Percentiles rank a stretch among this genome's conserved stretches.
Conservation (phyloP, 2,888 invertebrate genomes). For the Calameuta pallipes region DNA sequence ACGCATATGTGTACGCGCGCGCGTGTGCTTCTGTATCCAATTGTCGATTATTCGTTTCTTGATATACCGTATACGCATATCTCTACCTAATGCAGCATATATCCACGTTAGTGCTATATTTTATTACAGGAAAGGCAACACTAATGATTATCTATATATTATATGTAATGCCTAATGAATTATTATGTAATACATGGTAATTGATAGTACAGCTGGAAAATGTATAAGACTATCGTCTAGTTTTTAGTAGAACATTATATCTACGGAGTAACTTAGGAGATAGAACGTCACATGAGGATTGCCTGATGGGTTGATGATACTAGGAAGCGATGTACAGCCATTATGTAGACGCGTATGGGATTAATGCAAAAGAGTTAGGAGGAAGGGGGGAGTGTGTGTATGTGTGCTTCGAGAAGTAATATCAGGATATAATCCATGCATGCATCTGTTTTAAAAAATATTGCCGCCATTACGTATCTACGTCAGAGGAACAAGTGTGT, state of each 20-base stretch:
- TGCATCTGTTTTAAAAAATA: not conserved
- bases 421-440: not conserved
- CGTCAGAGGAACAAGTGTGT: not conserved
- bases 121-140: conserved; percentile 35
- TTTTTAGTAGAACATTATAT: conserved; percentile 25
- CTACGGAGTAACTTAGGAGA: conserved; percentile 30
- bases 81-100: not conserved
- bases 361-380: not conserved
- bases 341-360: not conserved
- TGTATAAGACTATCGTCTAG: conserved; percentile 40
- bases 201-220: conserved; percentile 38
- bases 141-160: conserved; percentile 41
- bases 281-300: not conserved
- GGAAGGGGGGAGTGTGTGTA: no score
- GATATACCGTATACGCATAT: not conserved
- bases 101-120: conserved; percentile 22
- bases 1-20: not conserved
- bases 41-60: not conserved
- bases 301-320: not conserved
- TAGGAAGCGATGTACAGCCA: not conserved
- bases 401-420: not conserved
- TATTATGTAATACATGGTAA: conserved; percentile 43
- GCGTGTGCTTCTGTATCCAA: not conserved
- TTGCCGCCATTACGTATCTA: not conserved
- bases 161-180: conserved; percentile 38